These are phyloP conservation scores for Datnioides undecimradiatus DNA, from an alignment of 2,113 vertebrate species.

Conservation along the genomic window DNA sequence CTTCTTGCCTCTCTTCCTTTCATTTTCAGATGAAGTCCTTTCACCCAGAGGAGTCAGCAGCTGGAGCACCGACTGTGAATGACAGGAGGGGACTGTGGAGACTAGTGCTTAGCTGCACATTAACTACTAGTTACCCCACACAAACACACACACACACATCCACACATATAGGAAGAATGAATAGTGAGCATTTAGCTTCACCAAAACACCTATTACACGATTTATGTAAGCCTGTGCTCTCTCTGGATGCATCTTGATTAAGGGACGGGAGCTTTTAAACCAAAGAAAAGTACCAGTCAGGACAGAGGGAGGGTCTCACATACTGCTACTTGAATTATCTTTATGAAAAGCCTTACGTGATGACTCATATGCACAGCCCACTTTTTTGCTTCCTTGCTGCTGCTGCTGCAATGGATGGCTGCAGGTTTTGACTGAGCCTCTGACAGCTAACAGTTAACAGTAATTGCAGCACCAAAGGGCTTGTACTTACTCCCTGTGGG, in stretches of 20 bases:
- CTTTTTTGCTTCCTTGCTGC: not conserved
- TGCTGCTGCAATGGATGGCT: not conserved
- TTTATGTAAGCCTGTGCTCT: slow-evolving; percentile 20
- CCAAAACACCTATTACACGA: slow-evolving; percentile 48
- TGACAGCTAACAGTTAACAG: slow-evolving; percentile 30
- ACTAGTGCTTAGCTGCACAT: slow-evolving; percentile 21
- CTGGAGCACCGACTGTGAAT: slow-evolving; percentile 58
- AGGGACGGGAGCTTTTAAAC: slow-evolving; percentile 5
- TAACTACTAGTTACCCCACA: slow-evolving; percentile 37
- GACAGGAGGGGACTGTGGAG: slow-evolving; percentile 39
- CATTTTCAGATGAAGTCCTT: slow-evolving; percentile 75
- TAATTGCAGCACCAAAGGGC: not conserved
- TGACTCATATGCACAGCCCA: not conserved
- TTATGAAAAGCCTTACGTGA: not conserved
- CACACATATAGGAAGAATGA: not conserved
- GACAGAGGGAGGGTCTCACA: slow-evolving; percentile 7
- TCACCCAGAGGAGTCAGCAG: slow-evolving; percentile 70
- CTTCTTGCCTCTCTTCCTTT: slow-evolving; percentile 64
- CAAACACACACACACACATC: slow-evolving; percentile 12
- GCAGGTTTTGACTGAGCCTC: slow-evolving; percentile 3
- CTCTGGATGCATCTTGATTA: not conserved
- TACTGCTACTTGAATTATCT: not conserved
- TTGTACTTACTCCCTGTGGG: not conserved
- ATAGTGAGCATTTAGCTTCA: not conserved
- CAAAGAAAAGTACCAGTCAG: not conserved